phyloP scores from a whole-genome alignment of 1,140 invertebrate species.

The Drosophila leontia region DNA sequence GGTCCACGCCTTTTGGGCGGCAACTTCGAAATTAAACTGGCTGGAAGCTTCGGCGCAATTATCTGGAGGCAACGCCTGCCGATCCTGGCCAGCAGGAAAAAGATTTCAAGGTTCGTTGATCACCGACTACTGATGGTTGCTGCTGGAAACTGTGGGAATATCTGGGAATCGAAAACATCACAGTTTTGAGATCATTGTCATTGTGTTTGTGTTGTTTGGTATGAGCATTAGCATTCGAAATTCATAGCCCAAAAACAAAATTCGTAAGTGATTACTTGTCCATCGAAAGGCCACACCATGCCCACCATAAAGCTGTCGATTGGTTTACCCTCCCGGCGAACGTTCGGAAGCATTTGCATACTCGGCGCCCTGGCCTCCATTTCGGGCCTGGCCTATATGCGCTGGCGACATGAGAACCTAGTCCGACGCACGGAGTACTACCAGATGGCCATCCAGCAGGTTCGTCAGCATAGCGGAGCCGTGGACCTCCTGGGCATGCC shows the following conservation, averaged over 20 bases:
- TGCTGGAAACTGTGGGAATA: neutral
- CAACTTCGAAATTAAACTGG: constrained; percentile 44
- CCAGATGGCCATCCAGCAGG: constrained; percentile 86
- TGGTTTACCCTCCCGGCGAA: constrained; percentile 72
- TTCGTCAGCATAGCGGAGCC: constrained; percentile 86
- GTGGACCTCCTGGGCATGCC: constrained; percentile 88
- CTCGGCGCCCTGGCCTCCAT: constrained; percentile 85
- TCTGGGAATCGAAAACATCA: neutral
- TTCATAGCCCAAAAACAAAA: constrained; percentile 26
- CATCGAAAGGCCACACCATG: constrained; percentile 22
- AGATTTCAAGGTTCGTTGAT: constrained; percentile 15
- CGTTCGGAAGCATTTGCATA: constrained; percentile 85
- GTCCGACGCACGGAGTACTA: constrained; percentile 86
- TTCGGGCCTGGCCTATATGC: constrained; percentile 81
- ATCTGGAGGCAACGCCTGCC: constrained; percentile 44
- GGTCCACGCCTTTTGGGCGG: constrained; percentile 52
- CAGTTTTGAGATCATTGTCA: constrained; percentile 20
- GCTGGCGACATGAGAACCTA: constrained; percentile 82
- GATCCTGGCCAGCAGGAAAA: constrained; percentile 4
- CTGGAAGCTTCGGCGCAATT: constrained; percentile 55
- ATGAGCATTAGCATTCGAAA: neutral
- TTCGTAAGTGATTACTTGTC: constrained; percentile 11
- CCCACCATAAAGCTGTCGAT: constrained; percentile 45
- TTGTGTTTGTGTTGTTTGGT: neutral
- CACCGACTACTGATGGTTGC: neutral